Percentiles rank a stretch among this genome's conserved stretches.
Evolutionary conservation across 2,113 vertebrate species (phyloP).

Genomic region (Laticauda laticaudata): DNA sequence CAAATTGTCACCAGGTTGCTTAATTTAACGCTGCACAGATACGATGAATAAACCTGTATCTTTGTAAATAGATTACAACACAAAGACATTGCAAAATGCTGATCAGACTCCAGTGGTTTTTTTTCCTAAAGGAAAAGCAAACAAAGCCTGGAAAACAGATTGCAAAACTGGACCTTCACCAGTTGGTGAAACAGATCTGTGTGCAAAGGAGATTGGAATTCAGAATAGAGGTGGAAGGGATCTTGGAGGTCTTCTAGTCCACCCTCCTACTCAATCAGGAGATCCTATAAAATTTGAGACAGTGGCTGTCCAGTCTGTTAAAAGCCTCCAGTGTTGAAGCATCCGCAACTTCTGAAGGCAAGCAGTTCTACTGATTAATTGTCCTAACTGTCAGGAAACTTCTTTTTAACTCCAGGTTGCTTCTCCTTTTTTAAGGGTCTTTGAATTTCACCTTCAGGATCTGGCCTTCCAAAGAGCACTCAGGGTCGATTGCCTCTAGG

Average conservation of each 20-base stretch:
- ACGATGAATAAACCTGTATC: background rate
- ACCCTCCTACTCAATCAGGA: background rate
- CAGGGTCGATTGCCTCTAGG: no score
- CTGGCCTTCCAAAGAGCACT: no score
- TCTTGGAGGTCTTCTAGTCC: background rate
- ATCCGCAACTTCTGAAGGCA: background rate
- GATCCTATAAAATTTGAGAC: background rate
- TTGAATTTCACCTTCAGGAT: no score
- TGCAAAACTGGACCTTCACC: background rate
- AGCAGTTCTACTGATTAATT: background rate
- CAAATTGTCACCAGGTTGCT: background rate
- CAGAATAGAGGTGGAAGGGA: background rate
- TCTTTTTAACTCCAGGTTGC: background rate
- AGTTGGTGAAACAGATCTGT: background rate
- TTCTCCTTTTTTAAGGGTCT: background rate
- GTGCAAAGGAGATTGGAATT: background rate
- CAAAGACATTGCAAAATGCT: background rate
- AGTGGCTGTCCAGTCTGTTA: background rate
- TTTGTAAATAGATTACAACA: background rate
- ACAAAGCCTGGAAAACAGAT: background rate
- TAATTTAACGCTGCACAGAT: background rate
- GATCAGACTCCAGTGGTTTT: background rate
- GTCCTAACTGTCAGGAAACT: background rate
- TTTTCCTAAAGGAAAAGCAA: background rate
- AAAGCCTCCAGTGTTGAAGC: background rate